Conservation (phyloP, 2,888 invertebrate genomes). For the Coenonympha glycerion region DNA sequence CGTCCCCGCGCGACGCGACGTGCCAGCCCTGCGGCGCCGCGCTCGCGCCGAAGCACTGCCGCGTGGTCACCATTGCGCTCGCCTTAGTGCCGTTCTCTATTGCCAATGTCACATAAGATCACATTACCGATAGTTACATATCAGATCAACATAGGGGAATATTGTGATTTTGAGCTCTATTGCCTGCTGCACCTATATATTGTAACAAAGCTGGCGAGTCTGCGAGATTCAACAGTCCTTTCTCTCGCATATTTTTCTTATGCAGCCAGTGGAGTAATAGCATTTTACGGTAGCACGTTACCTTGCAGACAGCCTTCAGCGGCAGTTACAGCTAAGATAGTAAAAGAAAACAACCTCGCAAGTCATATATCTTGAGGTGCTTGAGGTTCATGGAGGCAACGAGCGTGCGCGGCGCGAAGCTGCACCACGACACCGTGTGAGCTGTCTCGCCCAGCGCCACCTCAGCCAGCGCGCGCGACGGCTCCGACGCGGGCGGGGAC, state of each 20-base stretch:
- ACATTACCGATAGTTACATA: too few species aligned
- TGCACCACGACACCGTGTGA: slow-evolving; percentile 90
- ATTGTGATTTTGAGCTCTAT: too few species aligned
- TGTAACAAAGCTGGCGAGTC: too few species aligned
- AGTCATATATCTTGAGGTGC: slow-evolving; percentile 90
- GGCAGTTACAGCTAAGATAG: too few species aligned
- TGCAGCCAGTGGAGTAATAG: too few species aligned
- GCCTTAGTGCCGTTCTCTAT: slow-evolving; percentile 68
- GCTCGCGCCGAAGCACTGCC: slow-evolving; percentile 88
- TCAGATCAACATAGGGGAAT: too few species aligned
- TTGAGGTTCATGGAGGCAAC: slow-evolving; percentile 94
- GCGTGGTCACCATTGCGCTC: slow-evolving; percentile 81
- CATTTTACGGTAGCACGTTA: too few species aligned
- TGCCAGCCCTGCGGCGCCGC: slow-evolving; percentile 87
- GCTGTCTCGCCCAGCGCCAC: slow-evolving; percentile 89
- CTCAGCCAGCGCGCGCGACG: slow-evolving; percentile 80
- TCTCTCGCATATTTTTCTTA: too few species aligned
- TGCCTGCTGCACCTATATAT: too few species aligned
- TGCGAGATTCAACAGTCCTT: too few species aligned
- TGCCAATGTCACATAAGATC: neutral
- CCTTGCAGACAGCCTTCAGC: too few species aligned
- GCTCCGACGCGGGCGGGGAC: slow-evolving; percentile 42
- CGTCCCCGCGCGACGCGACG: slow-evolving; percentile 87
- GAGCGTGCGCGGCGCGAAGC: slow-evolving; percentile 82
- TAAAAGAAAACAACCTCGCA: too few species aligned